These are phyloP conservation scores for Bombus turneri DNA, from an alignment of 1,140 invertebrate species.

Conservation along the genomic window DNA sequence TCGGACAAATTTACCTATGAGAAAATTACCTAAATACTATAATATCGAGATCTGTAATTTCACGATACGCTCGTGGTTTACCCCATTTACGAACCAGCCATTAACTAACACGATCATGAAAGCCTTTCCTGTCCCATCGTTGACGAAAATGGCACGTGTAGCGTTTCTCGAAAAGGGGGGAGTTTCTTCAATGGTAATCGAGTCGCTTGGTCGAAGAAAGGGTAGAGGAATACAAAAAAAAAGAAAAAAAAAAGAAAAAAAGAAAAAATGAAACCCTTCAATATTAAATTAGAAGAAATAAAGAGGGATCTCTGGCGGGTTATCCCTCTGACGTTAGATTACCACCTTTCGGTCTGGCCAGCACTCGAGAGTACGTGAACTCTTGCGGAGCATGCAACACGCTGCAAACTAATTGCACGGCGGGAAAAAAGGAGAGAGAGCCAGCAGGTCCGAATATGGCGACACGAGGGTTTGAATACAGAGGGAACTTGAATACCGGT, in stretches of 20 bases:
- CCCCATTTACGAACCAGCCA: neutral
- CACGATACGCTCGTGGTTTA: too few relatives aligned
- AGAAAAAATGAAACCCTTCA: neutral
- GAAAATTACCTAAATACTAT: too few relatives aligned
- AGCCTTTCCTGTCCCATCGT: neutral
- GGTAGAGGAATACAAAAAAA: neutral
- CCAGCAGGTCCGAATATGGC: constrained; percentile 16
- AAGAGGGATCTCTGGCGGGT: neutral
- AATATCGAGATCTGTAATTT: too few relatives aligned
- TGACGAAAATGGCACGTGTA: neutral
- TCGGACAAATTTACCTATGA: too few relatives aligned
- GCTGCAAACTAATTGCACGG: constrained; percentile 76
- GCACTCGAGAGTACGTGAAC: constrained; percentile 34
- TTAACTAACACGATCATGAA: neutral
- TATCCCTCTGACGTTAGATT: constrained; percentile 34
- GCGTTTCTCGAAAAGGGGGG: neutral
- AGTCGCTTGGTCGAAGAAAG: neutral
- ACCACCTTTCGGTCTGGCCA: constrained; percentile 30
- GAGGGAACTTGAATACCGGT: neutral
- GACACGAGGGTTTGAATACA: constrained; percentile 36
- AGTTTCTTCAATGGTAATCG: neutral
- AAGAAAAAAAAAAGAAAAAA: neutral
- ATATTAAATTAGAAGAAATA: constrained; percentile 22
- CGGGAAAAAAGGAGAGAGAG: constrained; percentile 62
- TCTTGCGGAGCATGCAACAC: constrained; percentile 57